A percentile compares a stretch with the other conserved stretches of the same genome.
Conservation (phyloP, 2,113 vertebrate species). For the Heteronetta atricapilla region DNA sequence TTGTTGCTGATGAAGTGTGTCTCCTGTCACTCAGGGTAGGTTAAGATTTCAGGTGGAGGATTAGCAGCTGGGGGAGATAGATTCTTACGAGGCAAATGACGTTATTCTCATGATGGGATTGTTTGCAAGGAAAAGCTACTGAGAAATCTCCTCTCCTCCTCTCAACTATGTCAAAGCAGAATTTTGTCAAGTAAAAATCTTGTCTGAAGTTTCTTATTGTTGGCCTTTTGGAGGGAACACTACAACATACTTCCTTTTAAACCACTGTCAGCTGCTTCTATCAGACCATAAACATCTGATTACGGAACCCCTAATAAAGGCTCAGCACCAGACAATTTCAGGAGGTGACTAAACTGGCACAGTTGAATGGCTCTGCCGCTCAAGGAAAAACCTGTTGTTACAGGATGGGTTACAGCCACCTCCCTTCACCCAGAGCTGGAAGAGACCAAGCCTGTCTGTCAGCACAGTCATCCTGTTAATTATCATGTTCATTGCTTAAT, state of each 20-base stretch:
- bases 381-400: constrained; percentile 16
- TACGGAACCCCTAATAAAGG: neutral
- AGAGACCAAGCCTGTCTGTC: neutral
- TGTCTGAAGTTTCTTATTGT: neutral
- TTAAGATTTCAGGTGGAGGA: neutral
- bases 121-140: neutral
- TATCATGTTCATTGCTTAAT: neutral
- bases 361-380: neutral
- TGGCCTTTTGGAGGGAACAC: neutral
- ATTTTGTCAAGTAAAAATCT: neutral
- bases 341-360: neutral
- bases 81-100: neutral
- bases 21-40: neutral
- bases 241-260: neutral
- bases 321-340: neutral
- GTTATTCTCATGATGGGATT: neutral
- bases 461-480: neutral
- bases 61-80: neutral
- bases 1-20: neutral
- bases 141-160: neutral
- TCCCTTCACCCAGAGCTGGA: neutral
- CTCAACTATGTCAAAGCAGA: neutral
- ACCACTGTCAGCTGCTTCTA: neutral
- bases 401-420: neutral
- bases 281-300: neutral